Percentiles rank a stretch among this genome's conserved stretches.
These are phyloP conservation scores for Burhinus oedicnemus DNA, from an alignment of 2,113 vertebrate species.

Conservation along the genomic window DNA sequence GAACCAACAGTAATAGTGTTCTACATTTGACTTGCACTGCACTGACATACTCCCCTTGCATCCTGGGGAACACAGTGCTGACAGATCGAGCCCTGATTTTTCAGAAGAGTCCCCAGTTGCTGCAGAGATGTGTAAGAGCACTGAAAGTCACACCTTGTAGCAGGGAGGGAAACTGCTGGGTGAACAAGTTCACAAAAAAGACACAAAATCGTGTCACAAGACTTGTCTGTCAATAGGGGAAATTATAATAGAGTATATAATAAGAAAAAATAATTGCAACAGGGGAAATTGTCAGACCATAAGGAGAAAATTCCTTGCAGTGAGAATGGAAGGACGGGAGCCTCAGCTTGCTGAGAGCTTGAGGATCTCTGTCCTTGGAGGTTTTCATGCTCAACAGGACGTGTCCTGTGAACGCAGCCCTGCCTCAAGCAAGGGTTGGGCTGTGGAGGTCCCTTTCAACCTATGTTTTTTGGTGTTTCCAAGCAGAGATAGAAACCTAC, in stretches of 20 bases:
- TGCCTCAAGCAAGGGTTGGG: neutral
- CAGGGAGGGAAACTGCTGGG: neutral
- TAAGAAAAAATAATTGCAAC: neutral
- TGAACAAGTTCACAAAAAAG: neutral
- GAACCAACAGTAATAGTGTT: neutral
- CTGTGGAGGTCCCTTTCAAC: neutral
- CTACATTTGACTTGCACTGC: neutral
- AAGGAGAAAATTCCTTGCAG: neutral
- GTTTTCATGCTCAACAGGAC: neutral
- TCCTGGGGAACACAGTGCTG: neutral
- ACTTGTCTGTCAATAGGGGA: neutral
- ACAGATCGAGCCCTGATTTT: neutral
- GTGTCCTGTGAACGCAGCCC: neutral
- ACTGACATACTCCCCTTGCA: neutral
- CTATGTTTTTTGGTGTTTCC: neutral
- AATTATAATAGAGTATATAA: neutral
- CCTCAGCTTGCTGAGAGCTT: neutral
- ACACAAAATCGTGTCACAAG: neutral
- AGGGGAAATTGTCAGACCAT: neutral
- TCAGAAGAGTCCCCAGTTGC: neutral
- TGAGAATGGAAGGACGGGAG: neutral
- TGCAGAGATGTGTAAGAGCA: neutral
- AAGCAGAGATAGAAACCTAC: neutral
- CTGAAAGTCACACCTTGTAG: neutral
- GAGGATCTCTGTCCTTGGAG: neutral